A percentile compares a stretch with the other conserved stretches of the same genome.
Evolutionary conservation across 2,888 invertebrate genomes (phyloP).

Genomic region (Griposia aprilina): DNA sequence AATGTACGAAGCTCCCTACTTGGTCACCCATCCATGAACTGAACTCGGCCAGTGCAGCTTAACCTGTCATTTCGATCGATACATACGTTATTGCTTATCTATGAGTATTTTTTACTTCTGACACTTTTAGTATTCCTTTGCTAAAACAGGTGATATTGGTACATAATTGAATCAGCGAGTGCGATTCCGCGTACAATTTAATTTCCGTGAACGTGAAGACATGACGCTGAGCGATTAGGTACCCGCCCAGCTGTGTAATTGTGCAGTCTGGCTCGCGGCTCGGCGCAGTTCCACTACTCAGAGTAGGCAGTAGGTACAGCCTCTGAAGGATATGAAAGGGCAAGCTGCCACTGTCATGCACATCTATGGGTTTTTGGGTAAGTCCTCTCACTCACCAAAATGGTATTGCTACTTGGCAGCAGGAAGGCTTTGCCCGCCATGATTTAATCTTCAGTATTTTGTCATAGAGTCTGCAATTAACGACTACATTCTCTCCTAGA

Average conservation of each 20-base stretch:
- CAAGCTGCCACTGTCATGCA: no score
- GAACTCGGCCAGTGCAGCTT: no score
- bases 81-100: neutral
- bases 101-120: no score
- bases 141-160: neutral
- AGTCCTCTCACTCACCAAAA: neutral
- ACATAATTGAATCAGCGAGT: slow-evolving; percentile 63
- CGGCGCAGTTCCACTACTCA: neutral
- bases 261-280: slow-evolving; percentile 44
- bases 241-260: slow-evolving; percentile 63
- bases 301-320: slow-evolving; percentile 3
- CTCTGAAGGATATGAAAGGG: no score
- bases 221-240: slow-evolving; percentile 57
- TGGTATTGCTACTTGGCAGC: neutral
- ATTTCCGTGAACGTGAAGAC: slow-evolving; percentile 53
- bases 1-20: neutral
- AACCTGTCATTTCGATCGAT: neutral
- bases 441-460: neutral
- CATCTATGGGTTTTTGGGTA: no score
- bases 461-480: no score
- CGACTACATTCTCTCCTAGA: neutral
- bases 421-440: no score
- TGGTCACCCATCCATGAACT: neutral
- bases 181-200: slow-evolving; percentile 59
- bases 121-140: neutral